Evolutionary conservation across 35 echinoderm and acorn worm species (phyloP).

Genomic region (Hemicentrotus pulcherrimus): DNA sequence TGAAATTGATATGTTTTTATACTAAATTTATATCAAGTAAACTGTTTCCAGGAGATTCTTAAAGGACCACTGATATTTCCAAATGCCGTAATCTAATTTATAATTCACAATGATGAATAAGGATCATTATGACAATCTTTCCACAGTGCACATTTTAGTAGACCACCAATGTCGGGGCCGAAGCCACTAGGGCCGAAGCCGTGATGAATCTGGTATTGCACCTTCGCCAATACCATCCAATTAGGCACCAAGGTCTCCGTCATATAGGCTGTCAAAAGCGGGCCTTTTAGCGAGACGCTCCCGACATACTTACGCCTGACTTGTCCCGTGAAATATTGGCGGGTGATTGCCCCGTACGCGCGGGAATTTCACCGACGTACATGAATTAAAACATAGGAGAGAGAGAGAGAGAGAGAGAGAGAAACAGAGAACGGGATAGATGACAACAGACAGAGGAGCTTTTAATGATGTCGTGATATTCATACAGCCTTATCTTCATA

Average conservation of each 20-base stretch:
- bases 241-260: conserved; percentile 9
- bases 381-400: background rate
- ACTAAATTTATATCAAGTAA: no score
- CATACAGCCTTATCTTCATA: background rate
- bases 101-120: no score
- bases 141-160: background rate
- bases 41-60: no score
- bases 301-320: conserved; percentile 20
- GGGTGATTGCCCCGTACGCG: conserved; percentile 24
- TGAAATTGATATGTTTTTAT: no score
- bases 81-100: no score
- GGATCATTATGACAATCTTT: background rate
- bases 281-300: background rate
- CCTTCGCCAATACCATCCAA: conserved; percentile 24
- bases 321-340: conserved; percentile 17
- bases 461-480: background rate
- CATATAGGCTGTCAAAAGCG: background rate
- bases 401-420: background rate
- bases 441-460: background rate
- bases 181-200: background rate
- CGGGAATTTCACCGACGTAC: background rate
- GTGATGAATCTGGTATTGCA: conserved; percentile 2
- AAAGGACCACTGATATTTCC: no score
- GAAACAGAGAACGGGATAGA: background rate
- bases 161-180: background rate